Conservation (phyloP, 2,113 vertebrate species). For the Xiphophorus couchianus region DNA sequence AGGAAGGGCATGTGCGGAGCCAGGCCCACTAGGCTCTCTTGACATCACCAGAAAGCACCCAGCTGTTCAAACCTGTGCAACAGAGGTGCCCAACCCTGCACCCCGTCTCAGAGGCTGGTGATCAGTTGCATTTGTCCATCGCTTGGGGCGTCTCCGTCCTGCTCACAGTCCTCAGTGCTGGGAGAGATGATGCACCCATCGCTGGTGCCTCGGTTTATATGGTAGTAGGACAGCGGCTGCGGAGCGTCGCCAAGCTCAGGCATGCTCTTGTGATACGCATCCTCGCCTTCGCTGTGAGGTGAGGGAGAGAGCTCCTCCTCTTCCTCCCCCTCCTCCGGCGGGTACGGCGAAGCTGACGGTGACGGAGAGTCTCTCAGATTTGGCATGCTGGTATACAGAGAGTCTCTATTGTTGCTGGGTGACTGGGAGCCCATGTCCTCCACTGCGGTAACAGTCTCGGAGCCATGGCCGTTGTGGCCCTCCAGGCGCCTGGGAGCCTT, state of each 20-base stretch:
- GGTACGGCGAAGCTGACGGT: conserved; percentile 82
- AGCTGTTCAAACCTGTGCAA: conserved; percentile 65
- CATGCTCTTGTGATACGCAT: conserved; percentile 96
- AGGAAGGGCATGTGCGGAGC: conserved; percentile 59
- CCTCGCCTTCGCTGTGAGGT: conserved; percentile 88
- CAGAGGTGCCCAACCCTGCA: conserved; percentile 26
- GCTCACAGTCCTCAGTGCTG: conserved; percentile 87
- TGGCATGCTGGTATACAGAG: conserved; percentile 98
- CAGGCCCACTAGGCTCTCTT: conserved; percentile 44
- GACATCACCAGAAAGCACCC: conserved; percentile 48
- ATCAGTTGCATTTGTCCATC: conserved; percentile 99
- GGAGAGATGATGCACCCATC: conserved; percentile 91
- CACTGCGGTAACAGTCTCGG: conserved; percentile 84
- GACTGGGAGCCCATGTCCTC: conserved; percentile 86
- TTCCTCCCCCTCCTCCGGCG: conserved; percentile 77
- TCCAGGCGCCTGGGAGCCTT: conserved; percentile 81
- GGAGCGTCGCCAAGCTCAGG: conserved; percentile 92
- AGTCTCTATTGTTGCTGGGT: conserved; percentile 92
- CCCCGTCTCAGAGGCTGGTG: conserved; percentile 90
- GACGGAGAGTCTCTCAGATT: conserved; percentile 97
- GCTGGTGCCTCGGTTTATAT: conserved; percentile 94
- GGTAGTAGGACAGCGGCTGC: conserved; percentile 94
- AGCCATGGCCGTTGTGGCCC: conserved; percentile 83
- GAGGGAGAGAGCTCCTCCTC: conserved; percentile 85
- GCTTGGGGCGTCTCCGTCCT: conserved; percentile 85